These are phyloP conservation scores for Oncorhynchus kisutch DNA, from an alignment of 2,113 vertebrate genomes.

Conservation along the genomic window DNA sequence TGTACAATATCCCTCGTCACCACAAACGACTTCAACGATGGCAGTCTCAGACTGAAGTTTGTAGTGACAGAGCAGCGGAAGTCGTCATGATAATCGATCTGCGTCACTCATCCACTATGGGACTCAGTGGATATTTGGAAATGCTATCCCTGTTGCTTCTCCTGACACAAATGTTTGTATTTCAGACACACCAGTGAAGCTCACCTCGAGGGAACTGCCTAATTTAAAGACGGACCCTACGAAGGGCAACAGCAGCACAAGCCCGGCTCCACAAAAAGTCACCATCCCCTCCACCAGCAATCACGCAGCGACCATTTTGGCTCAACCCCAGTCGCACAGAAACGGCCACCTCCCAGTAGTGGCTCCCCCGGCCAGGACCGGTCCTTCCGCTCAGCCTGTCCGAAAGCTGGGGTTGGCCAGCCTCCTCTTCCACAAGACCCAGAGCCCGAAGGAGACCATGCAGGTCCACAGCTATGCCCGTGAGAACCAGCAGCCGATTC, in stretches of 20 bases:
- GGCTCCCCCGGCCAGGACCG: conserved; percentile 32
- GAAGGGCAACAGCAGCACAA: conserved; percentile 14
- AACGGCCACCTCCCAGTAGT: conserved; percentile 61
- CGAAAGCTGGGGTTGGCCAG: conserved; percentile 82
- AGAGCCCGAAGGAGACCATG: conserved; percentile 78
- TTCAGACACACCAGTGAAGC: not conserved
- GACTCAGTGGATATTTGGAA: not conserved
- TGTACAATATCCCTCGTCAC: no score
- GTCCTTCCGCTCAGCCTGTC: conserved; percentile 29
- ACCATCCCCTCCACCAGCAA: conserved; percentile 41
- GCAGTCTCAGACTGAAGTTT: no score
- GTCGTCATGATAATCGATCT: not conserved
- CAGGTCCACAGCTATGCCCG: conserved; percentile 84
- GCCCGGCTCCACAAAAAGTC: conserved; percentile 22
- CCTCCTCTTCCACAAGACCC: conserved; percentile 75
- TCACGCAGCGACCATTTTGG: conserved; percentile 42
- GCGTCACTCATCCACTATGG: not conserved
- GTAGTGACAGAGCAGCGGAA: no score
- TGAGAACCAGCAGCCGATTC: conserved; percentile 44
- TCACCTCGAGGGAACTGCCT: conserved; percentile 64
- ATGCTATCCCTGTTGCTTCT: not conserved
- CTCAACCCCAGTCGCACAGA: conserved; percentile 43
- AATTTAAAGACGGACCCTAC: conserved; percentile 44
- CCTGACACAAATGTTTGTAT: not conserved
- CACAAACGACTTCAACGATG: no score